These are phyloP conservation scores for Leptinotarsa peninsularis DNA, from an alignment of 2,888 invertebrate genomes.

Conservation along the genomic window DNA sequence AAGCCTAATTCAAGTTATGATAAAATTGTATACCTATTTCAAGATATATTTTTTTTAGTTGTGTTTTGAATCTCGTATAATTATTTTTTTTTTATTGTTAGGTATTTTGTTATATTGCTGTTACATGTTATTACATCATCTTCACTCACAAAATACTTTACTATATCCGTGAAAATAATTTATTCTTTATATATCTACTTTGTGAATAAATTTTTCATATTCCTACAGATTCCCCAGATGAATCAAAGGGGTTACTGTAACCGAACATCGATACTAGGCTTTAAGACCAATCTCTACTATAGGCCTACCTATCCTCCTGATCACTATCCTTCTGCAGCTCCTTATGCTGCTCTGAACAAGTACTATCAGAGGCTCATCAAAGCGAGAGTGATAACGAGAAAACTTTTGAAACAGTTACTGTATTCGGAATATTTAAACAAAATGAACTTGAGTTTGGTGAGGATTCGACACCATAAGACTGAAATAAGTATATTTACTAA, in stretches of 20 bases:
- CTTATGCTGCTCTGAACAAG: slow-evolving; percentile 81
- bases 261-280: slow-evolving; percentile 69
- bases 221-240: slow-evolving; percentile 51
- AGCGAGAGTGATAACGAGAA: slow-evolving; percentile 77
- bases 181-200: not conserved
- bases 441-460: slow-evolving; percentile 69
- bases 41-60: too few relatives aligned
- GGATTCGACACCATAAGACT: slow-evolving; percentile 68
- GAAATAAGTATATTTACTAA: slow-evolving; percentile 64
- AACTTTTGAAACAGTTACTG: slow-evolving; percentile 79
- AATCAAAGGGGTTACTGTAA: slow-evolving; percentile 71
- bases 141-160: too few relatives aligned
- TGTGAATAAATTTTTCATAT: slow-evolving; percentile 23
- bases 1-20: too few relatives aligned
- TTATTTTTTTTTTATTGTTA: too few relatives aligned
- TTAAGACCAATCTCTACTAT: slow-evolving; percentile 62
- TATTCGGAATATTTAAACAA: slow-evolving; percentile 74
- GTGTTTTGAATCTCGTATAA: too few relatives aligned
- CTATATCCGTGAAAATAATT: not conserved
- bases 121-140: too few relatives aligned
- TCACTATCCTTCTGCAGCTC: slow-evolving; percentile 81
- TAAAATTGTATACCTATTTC: too few relatives aligned
- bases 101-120: too few relatives aligned
- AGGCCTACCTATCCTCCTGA: slow-evolving; percentile 77
- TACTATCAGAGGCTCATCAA: slow-evolving; percentile 82